A percentile compares a stretch with the other conserved stretches of the same genome.
Conservation (phyloP, 2,797 vertebrate species). For the Sebastes trivittatus region DNA sequence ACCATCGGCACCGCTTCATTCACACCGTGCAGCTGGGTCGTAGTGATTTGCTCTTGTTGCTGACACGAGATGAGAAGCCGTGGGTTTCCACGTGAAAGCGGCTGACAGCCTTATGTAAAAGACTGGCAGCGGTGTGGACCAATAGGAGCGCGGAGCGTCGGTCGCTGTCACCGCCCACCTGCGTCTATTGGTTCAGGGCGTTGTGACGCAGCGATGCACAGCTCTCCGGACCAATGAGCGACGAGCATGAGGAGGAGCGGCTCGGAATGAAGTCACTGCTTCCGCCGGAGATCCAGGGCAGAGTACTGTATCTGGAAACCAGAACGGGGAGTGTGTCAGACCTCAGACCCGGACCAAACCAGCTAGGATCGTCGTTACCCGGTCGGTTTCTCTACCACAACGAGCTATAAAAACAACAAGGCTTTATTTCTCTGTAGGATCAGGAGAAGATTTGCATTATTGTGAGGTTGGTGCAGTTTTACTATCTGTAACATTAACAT, state of each 20-base stretch:
- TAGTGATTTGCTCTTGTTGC: conserved; percentile 71
- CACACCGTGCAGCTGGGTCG: conserved; percentile 55
- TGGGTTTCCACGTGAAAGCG: conserved; percentile 81
- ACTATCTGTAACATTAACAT: background rate
- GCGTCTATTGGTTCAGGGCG: conserved; percentile 9
- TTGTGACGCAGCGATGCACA: background rate
- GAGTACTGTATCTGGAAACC: conserved; percentile 21
- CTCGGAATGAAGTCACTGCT: conserved; percentile 74
- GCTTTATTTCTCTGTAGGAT: background rate
- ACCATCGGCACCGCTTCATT: conserved; percentile 72
- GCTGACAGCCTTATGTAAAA: conserved; percentile 78
- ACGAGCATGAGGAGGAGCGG: conserved; percentile 19
- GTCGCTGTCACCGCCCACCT: rapidly evolving
- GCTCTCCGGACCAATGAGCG: conserved; percentile 41
- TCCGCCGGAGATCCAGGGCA: conserved; percentile 52
- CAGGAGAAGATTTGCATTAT: background rate
- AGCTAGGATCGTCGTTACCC: background rate
- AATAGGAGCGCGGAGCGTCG: conserved; percentile 32
- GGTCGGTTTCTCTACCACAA: rapidly evolving
- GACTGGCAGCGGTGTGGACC: conserved; percentile 47
- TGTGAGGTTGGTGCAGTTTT: conserved; percentile 62
- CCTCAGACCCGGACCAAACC: background rate
- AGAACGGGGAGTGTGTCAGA: conserved; percentile 15
- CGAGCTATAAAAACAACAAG: background rate
- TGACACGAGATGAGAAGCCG: conserved; percentile 52